These are phyloP conservation scores for Hydropotes inermis DNA, from an alignment of 2,113 vertebrate genomes.

Conservation along the genomic window DNA sequence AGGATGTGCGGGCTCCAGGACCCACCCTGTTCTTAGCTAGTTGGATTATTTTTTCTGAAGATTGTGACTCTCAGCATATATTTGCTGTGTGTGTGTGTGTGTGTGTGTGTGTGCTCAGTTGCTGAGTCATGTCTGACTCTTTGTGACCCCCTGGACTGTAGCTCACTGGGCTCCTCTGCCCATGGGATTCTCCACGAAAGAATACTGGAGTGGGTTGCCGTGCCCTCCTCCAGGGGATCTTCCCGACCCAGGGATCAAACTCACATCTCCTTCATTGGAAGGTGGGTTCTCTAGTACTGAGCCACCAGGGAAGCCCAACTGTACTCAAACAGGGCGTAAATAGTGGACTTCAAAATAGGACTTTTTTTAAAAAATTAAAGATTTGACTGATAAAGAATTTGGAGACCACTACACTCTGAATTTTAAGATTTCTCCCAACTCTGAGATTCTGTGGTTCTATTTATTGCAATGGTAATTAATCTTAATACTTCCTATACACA, in stretches of 20 bases:
- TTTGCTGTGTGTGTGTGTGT: not conserved
- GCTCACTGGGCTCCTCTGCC: not conserved
- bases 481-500: not conserved
- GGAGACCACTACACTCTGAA: not conserved
- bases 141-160: not conserved
- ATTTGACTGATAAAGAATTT: not conserved
- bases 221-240: not conserved
- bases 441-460: not conserved
- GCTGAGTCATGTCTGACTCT: not conserved
- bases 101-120: not conserved
- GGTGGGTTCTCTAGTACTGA: not conserved
- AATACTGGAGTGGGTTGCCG: not conserved
- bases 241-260: not conserved
- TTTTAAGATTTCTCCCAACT: not conserved
- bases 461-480: not conserved
- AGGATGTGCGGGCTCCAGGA: rapidly evolving
- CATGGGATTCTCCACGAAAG: not conserved
- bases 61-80: not conserved
- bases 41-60: not conserved
- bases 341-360: not conserved
- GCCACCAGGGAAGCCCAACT: not conserved
- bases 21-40: not conserved
- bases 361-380: not conserved
- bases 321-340: not conserved
- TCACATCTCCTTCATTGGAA: not conserved